Base-by-base conservation (phyloP, 1,140 invertebrate genomes). In the Euborellia annulipes region DNA sequence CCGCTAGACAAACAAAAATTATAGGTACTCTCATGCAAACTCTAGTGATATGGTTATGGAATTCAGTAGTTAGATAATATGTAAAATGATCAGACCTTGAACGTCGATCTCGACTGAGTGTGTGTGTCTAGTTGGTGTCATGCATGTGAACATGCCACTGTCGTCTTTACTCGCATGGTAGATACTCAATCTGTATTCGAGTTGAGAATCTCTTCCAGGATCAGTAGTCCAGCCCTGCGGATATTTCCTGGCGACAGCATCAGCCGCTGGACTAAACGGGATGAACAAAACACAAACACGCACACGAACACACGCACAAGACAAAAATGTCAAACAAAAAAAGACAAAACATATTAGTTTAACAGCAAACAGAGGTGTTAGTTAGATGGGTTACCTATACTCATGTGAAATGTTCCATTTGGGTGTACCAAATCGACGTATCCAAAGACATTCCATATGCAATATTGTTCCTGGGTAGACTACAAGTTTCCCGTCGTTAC, bases 361-460 rank as follows among this genome's bases (percentile, higher is more conserved):
- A 27, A 6, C 23, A 6, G 4, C 23, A 27, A 27, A 27, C 4
- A 27, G 23, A 27, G 23, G 23, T 6, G 23, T 27, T 27, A 6
- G 23, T 27, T 27, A 6, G 23, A 30, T 22, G 39, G 22, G 45
- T 57, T 62, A 76, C 73, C 73, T 73, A 52, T 70, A 73, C 49
- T 71, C 65, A 53, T 82, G 79, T 39, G 74, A 81, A 46, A 82
- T 73, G 50, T 76, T 79, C 85, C 85, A 88, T 58, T 82, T 82
- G 0, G 85, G 85, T 52, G 79, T 79, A 0, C 84, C 85, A 52
- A 85, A 85, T 43, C 82, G 70, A 45, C 83, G 67, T 59, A 85
- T 82, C 81, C 83, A 89, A 3, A 88, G 62, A 53, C 85, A 89
- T 59, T 88, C 85, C 76, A 89, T 82, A 56, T 88, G 82, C 18